phyloP scores from a whole-genome alignment of 2,888 invertebrate species.

The Lasius fuliginosus region DNA sequence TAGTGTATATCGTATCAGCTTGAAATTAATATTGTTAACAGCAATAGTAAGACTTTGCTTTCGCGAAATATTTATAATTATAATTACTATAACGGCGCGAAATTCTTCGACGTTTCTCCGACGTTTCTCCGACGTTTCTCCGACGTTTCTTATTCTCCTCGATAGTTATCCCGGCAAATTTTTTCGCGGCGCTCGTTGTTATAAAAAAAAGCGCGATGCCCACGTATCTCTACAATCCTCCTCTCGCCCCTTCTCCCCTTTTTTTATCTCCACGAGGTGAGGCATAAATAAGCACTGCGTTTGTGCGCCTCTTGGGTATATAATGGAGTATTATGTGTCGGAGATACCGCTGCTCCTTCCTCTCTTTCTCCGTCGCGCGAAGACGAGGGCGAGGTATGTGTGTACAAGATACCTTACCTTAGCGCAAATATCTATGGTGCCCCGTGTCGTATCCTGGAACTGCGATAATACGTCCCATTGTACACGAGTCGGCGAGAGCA shows the following conservation, averaged over 20 bases:
- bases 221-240: constrained; percentile 71
- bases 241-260: constrained; percentile 61
- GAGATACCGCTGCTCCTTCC: constrained; percentile 79
- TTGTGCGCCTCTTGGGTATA: constrained; percentile 81
- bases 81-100: neutral
- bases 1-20: neutral
- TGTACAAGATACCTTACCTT: constrained; percentile 82
- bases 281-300: constrained; percentile 82
- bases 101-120: constrained; percentile 24
- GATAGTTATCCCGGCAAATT: constrained; percentile 60
- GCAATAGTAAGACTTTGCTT: constrained; percentile 6
- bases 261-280: constrained; percentile 80
- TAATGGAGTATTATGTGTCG: constrained; percentile 84
- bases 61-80: constrained; percentile 11
- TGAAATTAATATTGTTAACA: neutral
- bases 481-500: constrained; percentile 71
- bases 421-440: constrained; percentile 81
- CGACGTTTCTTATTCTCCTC: constrained; percentile 56
- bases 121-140: constrained; percentile 24
- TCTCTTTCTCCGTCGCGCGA: constrained; percentile 53
- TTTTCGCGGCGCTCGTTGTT: constrained; percentile 59
- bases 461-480: constrained; percentile 80
- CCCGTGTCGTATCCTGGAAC: constrained; percentile 76
- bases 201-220: constrained; percentile 58
- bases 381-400: constrained; percentile 70